A percentile compares a stretch with the other conserved stretches of the same genome.
Conservation (phyloP, 2,888 invertebrate genomes). For the Drosophila hamatofila region DNA sequence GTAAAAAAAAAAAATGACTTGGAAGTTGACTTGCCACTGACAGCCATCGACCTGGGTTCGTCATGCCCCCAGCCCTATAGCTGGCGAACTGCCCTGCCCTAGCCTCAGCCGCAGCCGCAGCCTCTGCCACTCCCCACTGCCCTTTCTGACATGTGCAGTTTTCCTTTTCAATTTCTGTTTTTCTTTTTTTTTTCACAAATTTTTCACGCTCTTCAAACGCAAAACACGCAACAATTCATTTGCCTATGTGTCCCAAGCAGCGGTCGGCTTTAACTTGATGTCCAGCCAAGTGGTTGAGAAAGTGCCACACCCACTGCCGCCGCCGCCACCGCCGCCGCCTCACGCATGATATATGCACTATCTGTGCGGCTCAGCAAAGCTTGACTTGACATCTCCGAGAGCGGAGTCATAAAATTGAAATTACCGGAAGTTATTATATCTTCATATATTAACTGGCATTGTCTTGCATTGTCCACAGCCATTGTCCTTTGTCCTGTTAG, state of each 20-base stretch:
- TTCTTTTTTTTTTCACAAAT: slow-evolving; percentile 55
- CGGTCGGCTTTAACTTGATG: slow-evolving; percentile 37
- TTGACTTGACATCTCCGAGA: slow-evolving; percentile 60
- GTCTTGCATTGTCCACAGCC: slow-evolving; percentile 59
- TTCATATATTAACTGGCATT: slow-evolving; percentile 81
- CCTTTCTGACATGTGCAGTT: slow-evolving; percentile 71
- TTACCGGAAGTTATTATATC: slow-evolving; percentile 85
- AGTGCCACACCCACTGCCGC: slow-evolving; percentile 11
- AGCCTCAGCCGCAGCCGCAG: neutral
- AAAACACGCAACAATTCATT: slow-evolving; percentile 75
- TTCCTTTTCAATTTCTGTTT: slow-evolving; percentile 42
- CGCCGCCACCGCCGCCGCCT: neutral
- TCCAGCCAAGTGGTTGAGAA: slow-evolving; percentile 50
- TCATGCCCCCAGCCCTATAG: slow-evolving; percentile 52
- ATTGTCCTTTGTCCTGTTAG: slow-evolving; percentile 46
- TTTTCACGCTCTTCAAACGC: slow-evolving; percentile 81
- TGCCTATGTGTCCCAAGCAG: slow-evolving; percentile 63
- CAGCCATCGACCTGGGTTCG: slow-evolving; percentile 76
- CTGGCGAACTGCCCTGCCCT: slow-evolving; percentile 18
- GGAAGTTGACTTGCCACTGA: slow-evolving; percentile 76
- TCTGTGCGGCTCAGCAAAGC: slow-evolving; percentile 59
- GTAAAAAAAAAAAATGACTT: slow-evolving; percentile 57
- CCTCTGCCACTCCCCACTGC: neutral
- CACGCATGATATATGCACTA: slow-evolving; percentile 66
- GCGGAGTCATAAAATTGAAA: slow-evolving; percentile 74